These are phyloP conservation scores for Lates calcarifer DNA, from an alignment of 2,113 vertebrate species.

Conservation along the genomic window DNA sequence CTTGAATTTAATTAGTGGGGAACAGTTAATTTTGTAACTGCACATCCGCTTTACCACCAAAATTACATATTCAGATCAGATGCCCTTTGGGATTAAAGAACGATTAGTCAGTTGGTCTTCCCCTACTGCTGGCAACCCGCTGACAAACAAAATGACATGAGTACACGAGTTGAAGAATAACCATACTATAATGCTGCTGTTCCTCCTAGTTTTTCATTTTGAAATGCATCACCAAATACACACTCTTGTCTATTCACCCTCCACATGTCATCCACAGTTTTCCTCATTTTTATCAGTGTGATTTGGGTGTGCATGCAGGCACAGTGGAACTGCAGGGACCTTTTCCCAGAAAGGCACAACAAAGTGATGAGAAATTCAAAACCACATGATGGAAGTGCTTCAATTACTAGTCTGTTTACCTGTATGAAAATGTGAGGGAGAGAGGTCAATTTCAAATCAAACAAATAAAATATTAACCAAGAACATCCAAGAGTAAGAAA, in stretches of 20 bases:
- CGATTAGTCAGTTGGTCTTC: slow-evolving; percentile 41
- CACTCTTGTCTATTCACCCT: background rate
- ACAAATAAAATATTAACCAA: slow-evolving; percentile 77
- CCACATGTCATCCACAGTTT: background rate
- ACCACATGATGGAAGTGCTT: slow-evolving; percentile 22
- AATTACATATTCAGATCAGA: slow-evolving; percentile 63
- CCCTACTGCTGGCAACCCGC: slow-evolving; percentile 39
- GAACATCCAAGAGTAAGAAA: slow-evolving; percentile 65
- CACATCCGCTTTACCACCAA: slow-evolving; percentile 53
- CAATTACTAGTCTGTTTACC: slow-evolving; percentile 56
- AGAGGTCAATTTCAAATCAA: slow-evolving; percentile 70
- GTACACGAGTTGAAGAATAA: slow-evolving; percentile 1
- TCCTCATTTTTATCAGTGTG: background rate
- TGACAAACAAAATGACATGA: slow-evolving; percentile 25
- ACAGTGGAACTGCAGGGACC: background rate
- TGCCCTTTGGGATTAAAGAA: slow-evolving; percentile 28
- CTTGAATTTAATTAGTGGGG: slow-evolving; percentile 70
- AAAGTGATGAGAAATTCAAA: slow-evolving; percentile 9
- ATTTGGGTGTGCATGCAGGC: background rate
- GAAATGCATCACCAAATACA: slow-evolving; percentile 1
- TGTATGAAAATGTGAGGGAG: slow-evolving; percentile 42
- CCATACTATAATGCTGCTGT: background rate
- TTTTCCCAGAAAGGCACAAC: slow-evolving; percentile 6
- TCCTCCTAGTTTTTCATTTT: background rate
- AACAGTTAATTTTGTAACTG: slow-evolving; percentile 62